A percentile compares a stretch with the other conserved stretches of the same genome.
Evolutionary conservation across 1,140 invertebrate species (phyloP).

Genomic region (Drosophila repleta): DNA sequence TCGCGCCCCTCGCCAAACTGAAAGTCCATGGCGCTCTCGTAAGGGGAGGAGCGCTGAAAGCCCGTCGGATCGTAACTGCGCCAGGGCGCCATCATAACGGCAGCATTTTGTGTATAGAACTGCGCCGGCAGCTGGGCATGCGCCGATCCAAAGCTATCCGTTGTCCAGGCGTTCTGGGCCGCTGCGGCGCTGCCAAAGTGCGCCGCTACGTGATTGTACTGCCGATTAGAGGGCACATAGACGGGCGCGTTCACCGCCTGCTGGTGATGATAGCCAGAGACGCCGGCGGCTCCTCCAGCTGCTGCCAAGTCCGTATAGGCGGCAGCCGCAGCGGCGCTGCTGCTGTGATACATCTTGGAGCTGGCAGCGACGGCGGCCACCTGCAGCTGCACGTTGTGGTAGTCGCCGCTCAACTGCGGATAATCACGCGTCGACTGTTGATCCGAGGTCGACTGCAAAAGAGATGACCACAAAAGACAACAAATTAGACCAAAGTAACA

Average conservation of each 20-base stretch:
- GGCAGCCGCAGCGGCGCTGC: conserved; percentile 65
- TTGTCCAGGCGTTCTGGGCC: conserved; percentile 82
- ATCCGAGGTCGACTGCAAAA: conserved; percentile 67
- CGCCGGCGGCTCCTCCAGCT: conserved; percentile 75
- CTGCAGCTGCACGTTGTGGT: conserved; percentile 60
- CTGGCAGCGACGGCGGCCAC: conserved; percentile 52
- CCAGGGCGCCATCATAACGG: conserved; percentile 91
- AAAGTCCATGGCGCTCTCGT: conserved; percentile 92
- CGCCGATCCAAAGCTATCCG: conserved; percentile 76
- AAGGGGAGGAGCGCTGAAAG: conserved; percentile 90
- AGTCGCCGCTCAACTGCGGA: conserved; percentile 62
- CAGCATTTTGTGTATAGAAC: conserved; percentile 89
- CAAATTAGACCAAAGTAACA: conserved; percentile 13
- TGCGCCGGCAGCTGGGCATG: conserved; percentile 86
- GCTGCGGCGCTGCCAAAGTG: conserved; percentile 84
- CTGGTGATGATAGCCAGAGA: conserved; percentile 75
- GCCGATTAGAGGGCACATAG: conserved; percentile 85
- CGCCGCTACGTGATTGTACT: conserved; percentile 80
- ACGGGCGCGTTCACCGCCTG: conserved; percentile 84
- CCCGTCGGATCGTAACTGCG: conserved; percentile 89
- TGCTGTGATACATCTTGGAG: conserved; percentile 83
- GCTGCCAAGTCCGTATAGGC: conserved; percentile 79
- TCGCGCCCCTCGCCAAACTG: conserved; percentile 95
- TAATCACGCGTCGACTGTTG: conserved; percentile 66
- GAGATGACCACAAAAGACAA: conserved; percentile 5